phyloP scores from a whole-genome alignment of 2,888 invertebrate genomes.

The Netelia virgata region DNA sequence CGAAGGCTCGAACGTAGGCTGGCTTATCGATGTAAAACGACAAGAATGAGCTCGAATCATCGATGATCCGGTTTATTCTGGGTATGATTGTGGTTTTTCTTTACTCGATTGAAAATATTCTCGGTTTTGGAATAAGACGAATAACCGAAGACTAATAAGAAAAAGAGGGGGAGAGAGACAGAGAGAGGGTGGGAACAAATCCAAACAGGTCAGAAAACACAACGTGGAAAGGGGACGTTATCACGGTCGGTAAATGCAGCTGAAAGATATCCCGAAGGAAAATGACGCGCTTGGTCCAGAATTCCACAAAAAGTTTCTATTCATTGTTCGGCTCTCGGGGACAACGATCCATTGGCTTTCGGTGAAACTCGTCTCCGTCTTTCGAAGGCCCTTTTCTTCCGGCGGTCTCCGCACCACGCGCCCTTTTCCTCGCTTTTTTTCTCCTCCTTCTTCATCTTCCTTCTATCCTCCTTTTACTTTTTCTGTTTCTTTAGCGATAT shows the following conservation, averaged over 20 bases:
- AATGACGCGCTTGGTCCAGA: slow-evolving; percentile 62
- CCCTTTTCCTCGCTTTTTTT: slow-evolving; percentile 63
- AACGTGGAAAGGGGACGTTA: slow-evolving; percentile 19
- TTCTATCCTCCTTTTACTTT: slow-evolving; percentile 65
- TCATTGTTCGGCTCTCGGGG: slow-evolving; percentile 74
- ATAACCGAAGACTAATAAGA: background rate
- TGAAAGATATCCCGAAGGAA: slow-evolving; percentile 66
- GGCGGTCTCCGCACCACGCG: slow-evolving; percentile 32
- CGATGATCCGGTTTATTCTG: background rate
- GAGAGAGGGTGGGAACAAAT: background rate
- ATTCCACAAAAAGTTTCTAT: slow-evolving; percentile 74
- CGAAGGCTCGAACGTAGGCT: slow-evolving; percentile 22
- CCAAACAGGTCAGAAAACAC: slow-evolving; percentile 24
- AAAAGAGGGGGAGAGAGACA: background rate
- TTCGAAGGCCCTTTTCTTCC: slow-evolving; percentile 40
- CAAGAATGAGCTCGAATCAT: slow-evolving; percentile 18
- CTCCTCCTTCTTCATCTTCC: slow-evolving; percentile 68
- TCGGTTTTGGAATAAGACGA: background rate
- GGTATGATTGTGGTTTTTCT: background rate
- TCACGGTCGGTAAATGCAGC: slow-evolving; percentile 48
- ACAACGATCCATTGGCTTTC: slow-evolving; percentile 44
- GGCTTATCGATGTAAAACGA: background rate
- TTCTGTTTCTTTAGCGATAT: slow-evolving; percentile 64
- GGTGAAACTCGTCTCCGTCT: slow-evolving; percentile 34
- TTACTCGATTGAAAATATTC: background rate